Conservation (phyloP, 2,888 invertebrate genomes). For the Pardosa pseudoannulata region DNA sequence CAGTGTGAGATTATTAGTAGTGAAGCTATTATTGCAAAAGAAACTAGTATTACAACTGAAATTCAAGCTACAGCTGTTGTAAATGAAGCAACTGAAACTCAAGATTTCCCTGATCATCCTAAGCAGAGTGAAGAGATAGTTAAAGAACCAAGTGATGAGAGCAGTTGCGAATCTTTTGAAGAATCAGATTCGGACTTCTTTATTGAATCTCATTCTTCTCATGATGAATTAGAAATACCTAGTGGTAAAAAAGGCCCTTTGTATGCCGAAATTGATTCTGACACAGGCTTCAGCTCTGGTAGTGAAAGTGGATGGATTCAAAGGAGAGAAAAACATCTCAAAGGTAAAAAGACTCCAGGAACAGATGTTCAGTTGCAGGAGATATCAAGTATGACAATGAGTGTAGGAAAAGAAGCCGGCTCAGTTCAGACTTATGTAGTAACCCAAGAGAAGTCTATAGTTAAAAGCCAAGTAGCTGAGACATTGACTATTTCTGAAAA, state of each 20-base stretch:
- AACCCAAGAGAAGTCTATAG: background rate
- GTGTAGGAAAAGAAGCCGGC: background rate
- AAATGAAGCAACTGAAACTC: background rate
- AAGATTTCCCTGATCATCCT: background rate
- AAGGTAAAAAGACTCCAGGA: background rate
- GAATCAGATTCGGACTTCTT: constrained; percentile 65
- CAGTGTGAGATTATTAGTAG: constrained; percentile 41
- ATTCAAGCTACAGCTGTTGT: background rate
- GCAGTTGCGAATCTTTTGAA: constrained; percentile 50
- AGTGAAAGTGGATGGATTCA: constrained; percentile 36
- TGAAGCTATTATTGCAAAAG: constrained; percentile 8
- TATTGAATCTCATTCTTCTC: constrained; percentile 49
- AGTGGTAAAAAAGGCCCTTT: constrained; percentile 14
- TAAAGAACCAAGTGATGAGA: background rate
- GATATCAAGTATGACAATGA: background rate
- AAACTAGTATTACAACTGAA: background rate
- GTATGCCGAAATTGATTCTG: constrained; percentile 61
- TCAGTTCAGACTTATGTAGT: background rate
- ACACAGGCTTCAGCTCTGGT: constrained; percentile 65
- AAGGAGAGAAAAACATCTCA: background rate
- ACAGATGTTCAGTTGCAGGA: background rate
- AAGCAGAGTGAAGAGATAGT: background rate
- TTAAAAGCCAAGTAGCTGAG: background rate
- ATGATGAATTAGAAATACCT: constrained; percentile 24
- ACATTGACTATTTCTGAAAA: background rate